Evolutionary conservation across 2,113 vertebrate species (phyloP).

Genomic region (Rhinolophus ferrumequinum): DNA sequence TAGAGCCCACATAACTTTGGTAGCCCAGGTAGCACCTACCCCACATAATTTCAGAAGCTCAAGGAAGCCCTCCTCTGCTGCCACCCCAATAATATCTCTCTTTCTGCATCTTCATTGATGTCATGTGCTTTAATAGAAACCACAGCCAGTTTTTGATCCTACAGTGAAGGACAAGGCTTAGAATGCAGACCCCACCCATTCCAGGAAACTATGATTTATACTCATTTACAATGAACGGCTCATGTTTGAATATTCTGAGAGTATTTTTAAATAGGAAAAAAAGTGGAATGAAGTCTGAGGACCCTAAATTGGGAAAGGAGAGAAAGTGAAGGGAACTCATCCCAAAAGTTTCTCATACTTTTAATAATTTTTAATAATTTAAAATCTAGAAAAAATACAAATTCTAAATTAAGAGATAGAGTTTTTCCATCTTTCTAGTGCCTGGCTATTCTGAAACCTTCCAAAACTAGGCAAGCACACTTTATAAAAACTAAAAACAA

Average conservation of each 20-base stretch:
- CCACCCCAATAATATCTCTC: neutral
- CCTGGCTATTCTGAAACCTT: neutral
- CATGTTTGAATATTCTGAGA: neutral
- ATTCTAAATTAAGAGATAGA: neutral
- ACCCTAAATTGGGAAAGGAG: neutral
- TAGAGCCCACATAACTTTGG: neutral
- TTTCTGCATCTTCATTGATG: neutral
- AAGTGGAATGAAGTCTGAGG: neutral
- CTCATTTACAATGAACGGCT: neutral
- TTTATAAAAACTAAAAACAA: slow-evolving; percentile 24
- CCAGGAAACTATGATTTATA: neutral
- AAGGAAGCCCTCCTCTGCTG: neutral
- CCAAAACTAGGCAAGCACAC: neutral
- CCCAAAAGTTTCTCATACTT: neutral
- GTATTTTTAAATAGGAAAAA: neutral
- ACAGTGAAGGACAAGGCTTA: neutral
- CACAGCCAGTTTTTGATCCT: neutral
- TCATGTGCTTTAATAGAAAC: neutral
- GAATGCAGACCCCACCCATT: neutral
- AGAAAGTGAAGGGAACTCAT: neutral
- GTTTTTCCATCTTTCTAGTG: neutral
- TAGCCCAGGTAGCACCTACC: neutral
- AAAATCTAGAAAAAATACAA: neutral
- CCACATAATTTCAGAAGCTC: neutral
- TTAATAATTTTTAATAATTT: slow-evolving; percentile 1